Evolutionary conservation across 2,113 vertebrate genomes (phyloP).

Genomic region (Chaetorhynchus papuensis): DNA sequence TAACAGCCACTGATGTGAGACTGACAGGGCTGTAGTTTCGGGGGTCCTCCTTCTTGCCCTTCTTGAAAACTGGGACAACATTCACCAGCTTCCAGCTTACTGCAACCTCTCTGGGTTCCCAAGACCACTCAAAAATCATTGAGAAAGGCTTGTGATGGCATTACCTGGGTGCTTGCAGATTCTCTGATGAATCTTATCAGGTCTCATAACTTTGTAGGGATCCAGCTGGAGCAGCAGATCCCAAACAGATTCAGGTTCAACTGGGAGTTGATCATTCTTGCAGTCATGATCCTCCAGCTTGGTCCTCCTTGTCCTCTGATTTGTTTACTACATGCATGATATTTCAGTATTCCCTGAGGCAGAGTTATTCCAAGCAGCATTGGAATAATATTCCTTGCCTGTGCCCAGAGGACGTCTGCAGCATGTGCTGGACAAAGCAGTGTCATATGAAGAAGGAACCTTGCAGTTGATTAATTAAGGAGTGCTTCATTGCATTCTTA

Average conservation of each 20-base stretch:
- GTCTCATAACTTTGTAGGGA: too few species aligned
- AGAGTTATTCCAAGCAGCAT: neutral
- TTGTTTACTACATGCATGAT: neutral
- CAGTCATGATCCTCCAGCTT: neutral
- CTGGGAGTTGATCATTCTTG: neutral
- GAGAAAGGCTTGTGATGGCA: neutral
- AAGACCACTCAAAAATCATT: neutral
- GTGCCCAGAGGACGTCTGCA: neutral
- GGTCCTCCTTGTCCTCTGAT: neutral
- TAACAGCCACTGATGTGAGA: neutral
- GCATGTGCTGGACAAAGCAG: neutral
- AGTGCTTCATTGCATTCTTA: neutral
- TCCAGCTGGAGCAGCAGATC: neutral
- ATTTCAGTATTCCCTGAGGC: neutral
- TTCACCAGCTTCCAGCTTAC: neutral
- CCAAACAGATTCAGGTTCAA: neutral
- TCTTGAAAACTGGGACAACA: neutral
- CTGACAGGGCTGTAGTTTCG: neutral
- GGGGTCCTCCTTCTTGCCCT: neutral
- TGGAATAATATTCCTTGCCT: neutral
- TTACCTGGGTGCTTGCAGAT: neutral
- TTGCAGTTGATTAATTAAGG: neutral
- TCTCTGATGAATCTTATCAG: neutral
- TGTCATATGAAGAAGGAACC: neutral
- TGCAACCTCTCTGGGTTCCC: neutral